phyloP scores from a whole-genome alignment of 2,888 invertebrate species.

The Bedellia somnulentella region DNA sequence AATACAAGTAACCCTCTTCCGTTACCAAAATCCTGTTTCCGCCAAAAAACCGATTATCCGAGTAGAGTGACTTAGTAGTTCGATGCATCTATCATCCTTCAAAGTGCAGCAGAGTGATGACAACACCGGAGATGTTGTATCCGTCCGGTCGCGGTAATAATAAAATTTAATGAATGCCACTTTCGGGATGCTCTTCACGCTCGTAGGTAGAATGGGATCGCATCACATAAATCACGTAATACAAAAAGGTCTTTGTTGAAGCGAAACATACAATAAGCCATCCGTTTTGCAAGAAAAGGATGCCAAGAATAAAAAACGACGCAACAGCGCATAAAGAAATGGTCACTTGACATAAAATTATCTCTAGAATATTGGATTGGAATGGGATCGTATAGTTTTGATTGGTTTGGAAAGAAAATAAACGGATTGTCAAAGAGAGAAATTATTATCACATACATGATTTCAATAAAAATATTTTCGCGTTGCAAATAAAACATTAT shows the following conservation, averaged over 20 bases:
- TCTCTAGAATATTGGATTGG: no score
- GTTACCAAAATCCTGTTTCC: conserved; percentile 40
- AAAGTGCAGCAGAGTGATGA: conserved; percentile 27
- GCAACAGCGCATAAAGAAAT: no score
- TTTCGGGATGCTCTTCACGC: conserved; percentile 31
- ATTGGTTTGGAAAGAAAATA: no score
- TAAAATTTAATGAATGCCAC: conserved; percentile 38
- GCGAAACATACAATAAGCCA: no score
- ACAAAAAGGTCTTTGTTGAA: no score
- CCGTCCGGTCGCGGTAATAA: conserved; percentile 46
- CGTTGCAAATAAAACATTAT: no score
- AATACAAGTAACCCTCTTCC: conserved; percentile 36
- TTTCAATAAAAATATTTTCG: no score
- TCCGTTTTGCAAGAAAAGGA: no score
- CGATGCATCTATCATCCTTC: conserved; percentile 12
- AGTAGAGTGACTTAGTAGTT: conserved; percentile 20
- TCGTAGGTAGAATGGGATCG: conserved; percentile 27
- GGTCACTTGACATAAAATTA: no score
- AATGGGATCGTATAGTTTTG: no score
- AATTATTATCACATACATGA: no score
- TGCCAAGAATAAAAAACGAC: conserved; percentile 10
- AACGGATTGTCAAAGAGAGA: no score
- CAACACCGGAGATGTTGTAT: conserved; percentile 49
- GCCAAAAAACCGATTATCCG: conserved; percentile 38
- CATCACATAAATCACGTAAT: conserved; percentile 41